phyloP scores from a whole-genome alignment of 1,140 invertebrate genomes.

The Drosophila kohkoa region DNA sequence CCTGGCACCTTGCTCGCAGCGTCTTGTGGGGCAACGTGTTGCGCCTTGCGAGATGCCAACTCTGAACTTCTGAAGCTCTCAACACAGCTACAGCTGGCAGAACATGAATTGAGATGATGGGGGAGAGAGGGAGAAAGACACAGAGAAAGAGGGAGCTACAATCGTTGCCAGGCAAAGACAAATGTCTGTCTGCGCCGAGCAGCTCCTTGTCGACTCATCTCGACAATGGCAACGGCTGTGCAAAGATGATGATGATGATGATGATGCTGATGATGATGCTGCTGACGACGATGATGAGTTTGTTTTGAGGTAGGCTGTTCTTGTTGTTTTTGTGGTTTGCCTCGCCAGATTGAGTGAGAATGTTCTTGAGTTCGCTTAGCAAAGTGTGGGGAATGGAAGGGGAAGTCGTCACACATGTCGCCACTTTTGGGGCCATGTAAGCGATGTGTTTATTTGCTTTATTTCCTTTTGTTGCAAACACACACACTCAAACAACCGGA shows the following conservation, averaged over 20 bases:
- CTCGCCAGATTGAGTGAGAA: conserved; percentile 8
- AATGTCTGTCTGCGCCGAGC: conserved; percentile 24
- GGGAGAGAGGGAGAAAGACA: not conserved
- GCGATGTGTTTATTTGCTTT: conserved; percentile 82
- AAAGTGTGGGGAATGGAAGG: not conserved
- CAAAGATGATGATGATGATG: conserved; percentile 25
- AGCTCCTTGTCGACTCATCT: conserved; percentile 32
- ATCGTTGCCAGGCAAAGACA: not conserved
- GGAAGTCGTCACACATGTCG: conserved; percentile 62
- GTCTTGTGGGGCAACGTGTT: conserved; percentile 77
- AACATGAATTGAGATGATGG: conserved; percentile 9
- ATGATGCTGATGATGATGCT: not conserved
- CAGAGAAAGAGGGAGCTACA: not conserved
- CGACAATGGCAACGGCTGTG: conserved; percentile 53
- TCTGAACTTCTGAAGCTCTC: conserved; percentile 12
- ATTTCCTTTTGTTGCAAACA: conserved; percentile 58
- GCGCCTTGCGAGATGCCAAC: conserved; percentile 65
- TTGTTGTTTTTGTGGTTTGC: conserved; percentile 23
- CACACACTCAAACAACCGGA: not conserved
- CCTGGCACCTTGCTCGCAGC: conserved; percentile 56
- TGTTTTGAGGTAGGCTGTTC: conserved; percentile 33
- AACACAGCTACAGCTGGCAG: conserved; percentile 41
- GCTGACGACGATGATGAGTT: conserved; percentile 40
- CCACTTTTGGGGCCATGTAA: conserved; percentile 53
- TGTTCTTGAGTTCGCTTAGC: not conserved